Percentiles rank a stretch among this genome's conserved stretches.
Evolutionary conservation across 2,888 invertebrate species (phyloP).

Genomic region (Heliconius cydno): DNA sequence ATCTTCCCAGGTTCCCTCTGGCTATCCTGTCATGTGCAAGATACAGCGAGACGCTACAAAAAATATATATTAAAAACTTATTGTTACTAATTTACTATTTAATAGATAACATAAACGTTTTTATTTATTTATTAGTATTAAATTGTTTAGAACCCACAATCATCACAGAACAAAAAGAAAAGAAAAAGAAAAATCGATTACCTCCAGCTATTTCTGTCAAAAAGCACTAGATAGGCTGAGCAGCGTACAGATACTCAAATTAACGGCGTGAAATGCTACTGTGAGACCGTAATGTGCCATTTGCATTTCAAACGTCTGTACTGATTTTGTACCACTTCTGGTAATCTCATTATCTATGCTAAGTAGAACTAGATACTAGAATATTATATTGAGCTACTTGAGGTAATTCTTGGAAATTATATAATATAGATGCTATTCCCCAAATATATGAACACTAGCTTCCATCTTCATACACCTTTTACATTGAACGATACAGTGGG

Average conservation of each 20-base stretch:
- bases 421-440: neutral
- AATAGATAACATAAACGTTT: too few relatives aligned
- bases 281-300: slow-evolving; percentile 42
- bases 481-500: too few relatives aligned
- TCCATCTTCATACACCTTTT: too few relatives aligned
- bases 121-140: too few relatives aligned
- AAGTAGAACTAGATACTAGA: slow-evolving; percentile 9
- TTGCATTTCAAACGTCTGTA: slow-evolving; percentile 46
- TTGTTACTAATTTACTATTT: too few relatives aligned
- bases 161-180: neutral
- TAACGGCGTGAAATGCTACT: slow-evolving; percentile 39
- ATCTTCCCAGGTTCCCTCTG: too few relatives aligned
- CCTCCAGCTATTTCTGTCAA: neutral
- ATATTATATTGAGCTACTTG: neutral
- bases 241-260: slow-evolving; percentile 40
- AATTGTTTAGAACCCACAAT: neutral
- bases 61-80: too few relatives aligned
- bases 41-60: too few relatives aligned
- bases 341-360: slow-evolving; percentile 12
- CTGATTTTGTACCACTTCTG: slow-evolving; percentile 34
- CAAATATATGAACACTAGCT: neutral
- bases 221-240: slow-evolving; percentile 26
- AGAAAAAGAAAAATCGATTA: neutral
- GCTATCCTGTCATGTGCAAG: too few relatives aligned
- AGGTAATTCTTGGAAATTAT: neutral